A percentile compares a stretch with the other conserved stretches of the same genome.
Evolutionary conservation across 2,888 invertebrate species (phyloP).

Genomic region (Mesopsocus fuscifrons): DNA sequence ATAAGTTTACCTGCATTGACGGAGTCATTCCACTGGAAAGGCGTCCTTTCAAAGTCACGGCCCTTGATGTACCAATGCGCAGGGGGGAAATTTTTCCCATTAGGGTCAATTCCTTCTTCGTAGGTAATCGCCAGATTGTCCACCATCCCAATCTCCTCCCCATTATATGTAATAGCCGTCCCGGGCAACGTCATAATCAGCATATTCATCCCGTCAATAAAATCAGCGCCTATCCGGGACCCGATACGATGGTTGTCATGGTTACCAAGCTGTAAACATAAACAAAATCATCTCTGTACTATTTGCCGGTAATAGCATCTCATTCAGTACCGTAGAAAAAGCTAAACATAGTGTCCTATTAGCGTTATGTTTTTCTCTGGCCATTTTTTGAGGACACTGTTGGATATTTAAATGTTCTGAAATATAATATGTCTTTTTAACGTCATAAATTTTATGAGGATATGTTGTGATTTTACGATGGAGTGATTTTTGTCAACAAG

Average conservation of each 20-base stretch:
- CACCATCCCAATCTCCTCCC: constrained; percentile 32
- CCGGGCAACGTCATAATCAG: no score
- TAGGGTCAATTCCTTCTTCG: constrained; percentile 17
- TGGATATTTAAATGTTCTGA: no score
- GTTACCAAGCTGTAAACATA: constrained; percentile 18
- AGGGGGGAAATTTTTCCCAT: constrained; percentile 18
- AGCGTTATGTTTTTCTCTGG: no score
- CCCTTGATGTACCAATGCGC: constrained; percentile 17
- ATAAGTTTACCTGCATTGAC: constrained; percentile 16
- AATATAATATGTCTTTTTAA: no score
- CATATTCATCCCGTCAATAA: constrained; percentile 27
- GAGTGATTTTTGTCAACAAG: no score
- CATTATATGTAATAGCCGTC: constrained; percentile 33
- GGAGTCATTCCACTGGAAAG: constrained; percentile 21
- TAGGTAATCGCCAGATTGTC: constrained; percentile 17
- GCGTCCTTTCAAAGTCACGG: constrained; percentile 20
- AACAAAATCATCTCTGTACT: no score
- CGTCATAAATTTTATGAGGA: no score
- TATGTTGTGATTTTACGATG: no score
- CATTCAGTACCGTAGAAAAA: no score
- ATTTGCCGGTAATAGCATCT: no score
- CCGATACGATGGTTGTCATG: constrained; percentile 20
- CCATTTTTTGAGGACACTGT: no score
- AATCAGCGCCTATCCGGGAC: constrained; percentile 22
- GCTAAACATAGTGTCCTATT: no score